phyloP scores from a whole-genome alignment of 2,113 vertebrate genomes.

The Oncorhynchus gorbuscha region DNA sequence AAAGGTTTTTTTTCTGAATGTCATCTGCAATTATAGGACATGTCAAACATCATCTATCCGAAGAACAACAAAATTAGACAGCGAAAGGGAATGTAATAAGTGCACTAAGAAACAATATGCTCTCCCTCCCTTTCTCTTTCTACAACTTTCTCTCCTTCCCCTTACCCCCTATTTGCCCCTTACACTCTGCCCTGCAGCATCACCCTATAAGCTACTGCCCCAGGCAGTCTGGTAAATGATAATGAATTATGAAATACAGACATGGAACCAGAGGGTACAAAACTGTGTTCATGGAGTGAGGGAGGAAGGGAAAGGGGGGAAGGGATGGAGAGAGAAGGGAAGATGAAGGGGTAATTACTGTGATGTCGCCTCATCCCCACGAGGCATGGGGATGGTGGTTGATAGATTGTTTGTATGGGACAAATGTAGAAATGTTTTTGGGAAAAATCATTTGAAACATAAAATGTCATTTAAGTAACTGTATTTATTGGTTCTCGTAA shows the following conservation, averaged over 20 bases:
- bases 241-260: neutral
- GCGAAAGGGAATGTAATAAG: neutral
- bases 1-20: neutral
- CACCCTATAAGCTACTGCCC: neutral
- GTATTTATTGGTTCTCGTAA: too few species aligned
- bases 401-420: too few species aligned
- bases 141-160: neutral
- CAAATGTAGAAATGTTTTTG: too few species aligned
- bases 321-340: neutral
- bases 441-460: too few species aligned
- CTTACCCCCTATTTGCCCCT: neutral
- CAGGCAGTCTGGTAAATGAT: constrained; percentile 1
- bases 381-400: too few species aligned
- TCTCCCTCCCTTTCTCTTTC: neutral
- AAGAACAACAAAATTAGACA: neutral
- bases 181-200: neutral
- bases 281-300: neutral
- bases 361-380: neutral
- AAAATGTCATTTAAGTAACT: too few species aligned
- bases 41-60: constrained; percentile 1
- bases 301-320: neutral
- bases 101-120: neutral
- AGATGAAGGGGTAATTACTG: neutral
- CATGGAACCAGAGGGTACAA: neutral
- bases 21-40: constrained; percentile 2